Evolutionary conservation across 2,888 invertebrate species (phyloP), one percentile per base, ranked within the genome.

Genomic region (Trimorus sp.): DNA sequence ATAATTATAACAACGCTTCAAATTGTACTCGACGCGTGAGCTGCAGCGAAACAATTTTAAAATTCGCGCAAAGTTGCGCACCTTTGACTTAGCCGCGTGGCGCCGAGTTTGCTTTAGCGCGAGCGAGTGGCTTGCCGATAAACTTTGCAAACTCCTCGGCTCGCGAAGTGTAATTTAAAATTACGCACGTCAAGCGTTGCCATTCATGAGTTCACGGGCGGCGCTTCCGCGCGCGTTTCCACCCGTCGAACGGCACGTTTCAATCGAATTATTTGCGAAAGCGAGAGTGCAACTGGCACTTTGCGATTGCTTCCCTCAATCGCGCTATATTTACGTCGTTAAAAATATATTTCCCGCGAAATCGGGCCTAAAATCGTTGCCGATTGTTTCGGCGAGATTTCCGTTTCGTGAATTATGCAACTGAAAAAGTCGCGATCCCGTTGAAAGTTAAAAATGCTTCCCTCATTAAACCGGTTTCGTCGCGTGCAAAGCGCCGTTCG

Each of bases 81-180:
- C 45, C 54, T 78, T 78, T 53, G 68, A 60, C 73, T 79, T 60
- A 51, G 63, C 69, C 56, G 14, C 26, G 26, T 12, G 6, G 74
- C 40, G 51, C 45, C 1, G 48, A 38, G 74, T 73, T 73, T 69
- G 63, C 65, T 69, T 78, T 59, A 49, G 51, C 56, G 49, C 51
- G 63, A 76, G 71, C 56, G 56, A 71, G 69, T 45, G 66, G 60
- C 65, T 70, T 49, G 66, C 56, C 73, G 77, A 75, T 80, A 78
- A 78, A 80, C 70, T 80, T 80, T 77, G 80, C 83, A 77, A 83
- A 77, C 79, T 76, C 65, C 60, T 56, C 49, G 65, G 77, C 77
- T 65, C 74, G 75, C 69, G 42, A 69, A 83, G 77, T 77, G 79
- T 76, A 80, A 83, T 78, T 83, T 79, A 80, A 80, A 79, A 83